Base-by-base conservation (phyloP, 2,113 vertebrate species). In the Nerophis ophidion region DNA sequence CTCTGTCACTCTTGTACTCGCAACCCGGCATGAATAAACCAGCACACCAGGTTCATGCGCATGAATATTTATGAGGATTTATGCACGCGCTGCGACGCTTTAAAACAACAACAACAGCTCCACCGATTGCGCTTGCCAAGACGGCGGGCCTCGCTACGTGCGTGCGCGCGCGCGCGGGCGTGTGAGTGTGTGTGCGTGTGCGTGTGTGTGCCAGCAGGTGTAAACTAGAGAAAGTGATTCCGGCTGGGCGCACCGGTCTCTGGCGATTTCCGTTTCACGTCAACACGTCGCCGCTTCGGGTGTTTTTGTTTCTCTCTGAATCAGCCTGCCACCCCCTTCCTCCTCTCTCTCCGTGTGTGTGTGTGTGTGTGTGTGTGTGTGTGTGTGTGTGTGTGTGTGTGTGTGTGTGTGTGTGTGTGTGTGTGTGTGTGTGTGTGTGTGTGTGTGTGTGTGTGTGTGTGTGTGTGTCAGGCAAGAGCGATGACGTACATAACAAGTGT, bases 21-120 rank as follows among this genome's bases (percentile, higher is more conserved):
- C 69, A 42, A 72, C 79, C 65, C 81, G 75, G 75, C 79, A 86
- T 83, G 81, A 87, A 86, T 87, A 87, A 83, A 82, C 81, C 84
- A 84, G 78, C 75, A 78, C 70, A 77, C 86, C 79, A 84, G 81
- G 86, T 84, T 86, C 82, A 88, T 86, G 80, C 74, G 64, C 77
- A 86, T 88, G 82, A 82, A 85, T 86, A 84, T 87, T 88, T 86
- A 84, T 85, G 77, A 79, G 83, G 76, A 81, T 86, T 83, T 86
- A 82, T 86, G 81, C 77, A 79, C 80, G 73, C 79, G 77, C 81
- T 75, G 81, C 63, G 72, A 79, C 79, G 74, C 82, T 84, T 83
- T 86, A 84, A 88, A 81, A 86, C 83, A 86, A 84, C 77, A 81
- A 76, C 84, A 84, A 75, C 81, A 81, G 79, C 80, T 70, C 74